Evolutionary conservation across 2,797 vertebrate genomes (phyloP).

Genomic region (Silurus lanzhouensis): DNA sequence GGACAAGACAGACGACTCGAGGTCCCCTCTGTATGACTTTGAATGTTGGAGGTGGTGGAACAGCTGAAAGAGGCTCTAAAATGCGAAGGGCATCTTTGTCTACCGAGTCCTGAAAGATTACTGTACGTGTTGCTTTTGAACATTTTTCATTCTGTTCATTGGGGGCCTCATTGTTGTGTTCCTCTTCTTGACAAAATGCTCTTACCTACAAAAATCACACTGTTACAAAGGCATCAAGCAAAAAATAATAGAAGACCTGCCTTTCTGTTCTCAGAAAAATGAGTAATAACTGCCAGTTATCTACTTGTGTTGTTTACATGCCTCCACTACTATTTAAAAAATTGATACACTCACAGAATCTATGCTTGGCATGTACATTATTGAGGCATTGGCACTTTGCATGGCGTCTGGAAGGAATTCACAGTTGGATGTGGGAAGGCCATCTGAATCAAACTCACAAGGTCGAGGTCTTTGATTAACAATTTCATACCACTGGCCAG

Average conservation of each 20-base stretch:
- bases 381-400: slow-evolving; percentile 64
- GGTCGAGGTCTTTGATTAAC: slow-evolving; percentile 57
- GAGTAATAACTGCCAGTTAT: too few species aligned
- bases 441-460: slow-evolving; percentile 63
- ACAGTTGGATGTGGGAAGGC: slow-evolving; percentile 64
- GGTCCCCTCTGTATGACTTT: slow-evolving; percentile 60
- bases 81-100: slow-evolving; percentile 56
- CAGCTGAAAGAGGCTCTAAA: slow-evolving; percentile 38
- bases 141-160: slow-evolving; percentile 73
- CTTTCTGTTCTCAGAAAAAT: too few species aligned
- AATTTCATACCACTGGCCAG: slow-evolving; percentile 53
- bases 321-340: too few species aligned
- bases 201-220: slow-evolving; percentile 58
- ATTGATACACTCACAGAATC: slow-evolving; percentile 63
- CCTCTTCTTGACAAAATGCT: slow-evolving; percentile 67
- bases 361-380: slow-evolving; percentile 71
- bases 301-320: too few species aligned
- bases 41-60: slow-evolving; percentile 59
- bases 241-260: too few species aligned
- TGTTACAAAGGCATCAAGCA: too few species aligned
- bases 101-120: slow-evolving; percentile 63
- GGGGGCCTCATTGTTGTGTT: slow-evolving; percentile 69
- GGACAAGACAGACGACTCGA: slow-evolving; percentile 68
- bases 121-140: slow-evolving; percentile 65
- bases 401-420: slow-evolving; percentile 64